phyloP scores from a whole-genome alignment of 2,888 invertebrate genomes.

The Empis stercorea region DNA sequence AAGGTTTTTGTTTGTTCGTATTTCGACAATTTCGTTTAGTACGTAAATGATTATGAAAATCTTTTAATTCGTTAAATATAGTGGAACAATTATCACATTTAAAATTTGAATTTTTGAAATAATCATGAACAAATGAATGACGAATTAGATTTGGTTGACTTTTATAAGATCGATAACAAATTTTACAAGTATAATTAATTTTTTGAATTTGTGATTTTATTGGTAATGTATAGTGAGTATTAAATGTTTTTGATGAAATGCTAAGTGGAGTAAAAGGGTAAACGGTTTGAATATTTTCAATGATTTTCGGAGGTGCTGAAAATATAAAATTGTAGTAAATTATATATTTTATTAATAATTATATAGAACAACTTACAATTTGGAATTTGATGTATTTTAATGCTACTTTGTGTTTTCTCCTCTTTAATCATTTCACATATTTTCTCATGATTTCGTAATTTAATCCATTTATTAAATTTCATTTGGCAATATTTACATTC shows the following conservation, averaged over 20 bases:
- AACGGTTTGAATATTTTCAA: too few species aligned
- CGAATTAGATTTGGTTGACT: constrained; percentile 8
- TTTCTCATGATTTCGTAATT: constrained; percentile 24
- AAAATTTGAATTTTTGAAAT: constrained; percentile 11
- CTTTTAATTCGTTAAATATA: constrained; percentile 13
- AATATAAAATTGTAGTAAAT: too few species aligned
- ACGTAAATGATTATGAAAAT: constrained; percentile 12
- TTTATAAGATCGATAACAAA: constrained; percentile 9
- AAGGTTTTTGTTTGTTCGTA: too few species aligned
- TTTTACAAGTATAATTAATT: constrained; percentile 8
- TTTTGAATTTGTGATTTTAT: neutral
- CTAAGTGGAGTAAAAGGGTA: too few species aligned
- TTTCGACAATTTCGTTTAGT: too few species aligned
- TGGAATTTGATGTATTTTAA: too few species aligned
- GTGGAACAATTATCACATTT: constrained; percentile 16
- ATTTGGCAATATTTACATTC: constrained; percentile 25
- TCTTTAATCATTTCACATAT: constrained; percentile 15
- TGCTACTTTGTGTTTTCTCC: too few species aligned
- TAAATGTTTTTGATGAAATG: too few species aligned
- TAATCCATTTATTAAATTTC: constrained; percentile 27
- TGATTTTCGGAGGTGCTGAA: too few species aligned
- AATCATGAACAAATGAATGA: constrained; percentile 10
- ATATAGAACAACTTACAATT: too few species aligned
- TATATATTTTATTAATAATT: too few species aligned
- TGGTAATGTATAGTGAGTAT: too few species aligned